Evolutionary conservation across 1,140 invertebrate species (phyloP).

Genomic region (Drosophila mayri): DNA sequence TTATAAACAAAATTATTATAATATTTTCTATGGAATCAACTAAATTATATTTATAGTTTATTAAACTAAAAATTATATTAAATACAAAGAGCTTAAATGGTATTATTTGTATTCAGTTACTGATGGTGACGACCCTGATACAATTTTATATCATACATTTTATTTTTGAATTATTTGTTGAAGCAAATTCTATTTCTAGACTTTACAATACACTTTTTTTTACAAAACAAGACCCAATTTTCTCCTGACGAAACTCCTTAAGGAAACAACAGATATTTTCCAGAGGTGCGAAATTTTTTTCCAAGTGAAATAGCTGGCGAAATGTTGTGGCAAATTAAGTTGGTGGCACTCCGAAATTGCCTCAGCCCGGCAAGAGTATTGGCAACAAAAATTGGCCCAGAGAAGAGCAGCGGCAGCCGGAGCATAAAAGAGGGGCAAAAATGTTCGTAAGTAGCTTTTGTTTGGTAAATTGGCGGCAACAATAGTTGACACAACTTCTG

Average conservation of each 20-base stretch:
- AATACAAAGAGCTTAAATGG: background rate
- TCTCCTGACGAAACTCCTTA: background rate
- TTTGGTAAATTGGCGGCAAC: constrained; percentile 55
- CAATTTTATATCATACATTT: background rate
- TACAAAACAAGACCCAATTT: background rate
- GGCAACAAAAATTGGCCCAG: constrained; percentile 15
- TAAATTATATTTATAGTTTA: background rate
- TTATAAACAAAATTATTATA: background rate
- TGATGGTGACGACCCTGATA: background rate
- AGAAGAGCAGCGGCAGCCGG: constrained; percentile 13
- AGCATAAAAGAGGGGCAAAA: constrained; percentile 32
- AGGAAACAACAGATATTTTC: background rate
- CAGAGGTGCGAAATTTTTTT: constrained; percentile 4
- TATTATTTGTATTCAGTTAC: background rate
- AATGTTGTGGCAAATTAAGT: constrained; percentile 65
- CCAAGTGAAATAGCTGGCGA: constrained; percentile 15
- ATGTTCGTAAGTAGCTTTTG: constrained; percentile 51
- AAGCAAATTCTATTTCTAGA: background rate
- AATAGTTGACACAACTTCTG: constrained; percentile 52
- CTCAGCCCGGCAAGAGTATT: constrained; percentile 40
- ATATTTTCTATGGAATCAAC: constrained; percentile 13
- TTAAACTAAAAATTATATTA: background rate
- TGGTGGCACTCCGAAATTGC: constrained; percentile 56
- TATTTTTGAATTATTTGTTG: background rate
- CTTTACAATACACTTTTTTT: background rate